Evolutionary conservation across 2,888 invertebrate species (phyloP), one percentile per base, ranked within the genome.

Genomic region (Clunio marinus): DNA sequence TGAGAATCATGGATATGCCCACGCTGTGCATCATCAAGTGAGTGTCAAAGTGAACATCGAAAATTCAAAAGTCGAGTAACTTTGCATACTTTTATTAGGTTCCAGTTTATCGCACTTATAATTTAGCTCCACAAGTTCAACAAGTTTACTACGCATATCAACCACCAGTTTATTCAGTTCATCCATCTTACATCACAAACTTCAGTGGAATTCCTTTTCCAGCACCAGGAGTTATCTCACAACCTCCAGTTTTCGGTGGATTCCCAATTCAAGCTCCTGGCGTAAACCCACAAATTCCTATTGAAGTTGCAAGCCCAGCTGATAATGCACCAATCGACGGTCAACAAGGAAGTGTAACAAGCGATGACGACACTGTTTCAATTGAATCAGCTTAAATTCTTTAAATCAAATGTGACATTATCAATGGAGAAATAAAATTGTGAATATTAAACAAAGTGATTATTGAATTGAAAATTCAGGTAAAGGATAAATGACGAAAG

Each of bases 1-100:
- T 59, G 82, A 83, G 75, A 80, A 78, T 70, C 82, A 82, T 72
- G 82, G 81, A 20, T 82, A 82, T 74, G 73, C 75, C 71, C 81
- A 81, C 68, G 74, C 80, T 51, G 74, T 80, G 68, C 73, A 74
- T 37, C 66, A 65, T 20, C 65, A 58, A 51, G 8, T 46, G n/a
- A 63, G 32, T 32, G 4, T 10, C 32, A 32, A 7, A 4, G 5
- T 69, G 67, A 17, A 62, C 58, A 20, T 32, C 32, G 5, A 32
- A 32, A 7, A 4, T 32, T 32, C 32, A 32, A 10, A 32, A 7
- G 10, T 32, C 4, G 10, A 7, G 32, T 32, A 10, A 45, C 4
- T 15, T 15, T n/a, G 15, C 45, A 10, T 45, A 5, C 17, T 20
- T 27, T n/a, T 13, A 25, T 25, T 25, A 27, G 2, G 41, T 41